Base-by-base conservation (phyloP, 2,888 invertebrate species). In the Dasypolia templi region DNA sequence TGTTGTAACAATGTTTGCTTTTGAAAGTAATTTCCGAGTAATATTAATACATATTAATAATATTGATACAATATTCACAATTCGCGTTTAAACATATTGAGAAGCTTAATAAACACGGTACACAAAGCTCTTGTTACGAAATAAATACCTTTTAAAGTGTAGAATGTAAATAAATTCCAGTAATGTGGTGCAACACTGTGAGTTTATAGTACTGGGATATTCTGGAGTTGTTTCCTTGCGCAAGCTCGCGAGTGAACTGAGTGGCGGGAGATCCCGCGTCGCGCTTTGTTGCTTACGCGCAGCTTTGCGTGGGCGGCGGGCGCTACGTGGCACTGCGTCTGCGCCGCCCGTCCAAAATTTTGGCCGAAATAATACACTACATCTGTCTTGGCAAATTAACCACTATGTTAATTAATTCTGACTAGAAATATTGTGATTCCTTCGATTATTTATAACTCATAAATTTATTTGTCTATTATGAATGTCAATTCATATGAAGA, bases 181-280 rank as follows among this genome's bases (percentile, higher is more conserved):
- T 72, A 76, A 72, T 78, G 72, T 83, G 79, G 61, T 75, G 79
- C 75, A 84, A 80, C 80, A 64, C 85, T 82, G 42, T 77, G 67
- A 71, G 62, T 75, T 76, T 63, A 76, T 56, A 65, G n/a, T 73
- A 65, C 63, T 75, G 67, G 42, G 71, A 77, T 88, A 79, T 86
- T 82, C 71, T 81, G 83, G 90, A 94, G 93, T 82, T 93, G 95
- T 93, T 93, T 91, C 89, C 91, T 87, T 88, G 87, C 79, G 89
- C 89, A 92, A 94, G 95, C 91, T 94, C 92, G 90, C 93, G 91
- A 89, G 90, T 91, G 91, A 87, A 96, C 96, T 96, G 95, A 93
- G 85, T 82, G 86, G 79, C 70, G 76, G 82, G 84, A 82, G 85
- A 79, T 85, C 88, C 88, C 78, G 91, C 91, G 89, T 85, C 89